Conservation (phyloP, 2,113 vertebrate species). For the Chionomys nivalis region DNA sequence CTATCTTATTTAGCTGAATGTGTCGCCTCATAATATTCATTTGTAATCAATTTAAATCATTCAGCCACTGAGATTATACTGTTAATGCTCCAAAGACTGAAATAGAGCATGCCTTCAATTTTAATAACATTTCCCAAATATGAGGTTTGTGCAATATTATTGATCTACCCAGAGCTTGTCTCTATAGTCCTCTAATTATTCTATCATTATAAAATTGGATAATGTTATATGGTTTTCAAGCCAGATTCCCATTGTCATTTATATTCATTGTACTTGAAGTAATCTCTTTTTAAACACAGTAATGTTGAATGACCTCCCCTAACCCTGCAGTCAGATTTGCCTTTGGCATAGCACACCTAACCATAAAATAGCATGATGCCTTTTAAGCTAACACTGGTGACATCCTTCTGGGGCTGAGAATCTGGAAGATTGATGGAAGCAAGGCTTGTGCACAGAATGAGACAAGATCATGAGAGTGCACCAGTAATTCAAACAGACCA, state of each 20-base stretch:
- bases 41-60: constrained; percentile 19
- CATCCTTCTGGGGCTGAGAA: constrained; percentile 53
- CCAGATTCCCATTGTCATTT: constrained; percentile 61
- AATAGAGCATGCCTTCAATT: neutral
- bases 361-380: constrained; percentile 41
- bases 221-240: constrained; percentile 64
- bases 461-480: constrained; percentile 69
- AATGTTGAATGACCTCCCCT: constrained; percentile 55
- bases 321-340: constrained; percentile 50
- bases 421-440: constrained; percentile 76
- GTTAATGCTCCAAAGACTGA: constrained; percentile 33
- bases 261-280: constrained; percentile 53
- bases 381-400: constrained; percentile 72
- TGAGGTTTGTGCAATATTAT: constrained; percentile 43
- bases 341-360: constrained; percentile 66
- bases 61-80: neutral
- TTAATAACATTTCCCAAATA: constrained; percentile 67
- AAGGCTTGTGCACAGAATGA: constrained; percentile 75
- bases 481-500: constrained; percentile 77
- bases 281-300: constrained; percentile 60
- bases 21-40: constrained; percentile 47
- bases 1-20: constrained; percentile 43
- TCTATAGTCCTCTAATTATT: constrained; percentile 36
- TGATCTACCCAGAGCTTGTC: constrained; percentile 51
- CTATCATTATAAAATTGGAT: constrained; percentile 63